A percentile compares a stretch with the other conserved stretches of the same genome.
phyloP scores from a whole-genome alignment of 1,140 invertebrate species.

The Drosophila willistoni region DNA sequence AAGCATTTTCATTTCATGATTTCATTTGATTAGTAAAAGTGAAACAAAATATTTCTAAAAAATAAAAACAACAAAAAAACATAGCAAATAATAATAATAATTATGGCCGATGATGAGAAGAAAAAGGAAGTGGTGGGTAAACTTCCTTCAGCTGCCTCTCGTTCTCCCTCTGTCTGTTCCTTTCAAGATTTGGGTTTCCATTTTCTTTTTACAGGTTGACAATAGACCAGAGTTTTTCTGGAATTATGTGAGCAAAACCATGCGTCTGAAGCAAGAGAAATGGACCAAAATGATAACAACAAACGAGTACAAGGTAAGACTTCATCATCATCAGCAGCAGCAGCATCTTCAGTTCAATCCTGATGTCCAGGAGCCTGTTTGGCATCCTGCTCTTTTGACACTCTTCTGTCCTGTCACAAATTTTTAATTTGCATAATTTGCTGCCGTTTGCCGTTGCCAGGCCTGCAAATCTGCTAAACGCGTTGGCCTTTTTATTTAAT shows the following conservation, averaged over 20 bases:
- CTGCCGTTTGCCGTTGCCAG: slow-evolving; percentile 5
- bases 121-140: slow-evolving; percentile 16
- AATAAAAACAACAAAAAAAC: neutral
- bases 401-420: slow-evolving; percentile 35
- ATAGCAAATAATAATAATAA: slow-evolving; percentile 56
- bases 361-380: neutral
- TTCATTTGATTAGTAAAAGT: neutral
- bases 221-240: slow-evolving; percentile 80
- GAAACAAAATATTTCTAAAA: neutral
- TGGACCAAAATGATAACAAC: slow-evolving; percentile 88
- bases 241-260: slow-evolving; percentile 84
- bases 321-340: neutral
- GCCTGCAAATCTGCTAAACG: slow-evolving; percentile 28
- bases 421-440: slow-evolving; percentile 59
- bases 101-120: slow-evolving; percentile 29
- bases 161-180: neutral
- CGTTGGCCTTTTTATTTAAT: slow-evolving; percentile 54
- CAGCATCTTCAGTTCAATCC: slow-evolving; percentile 23
- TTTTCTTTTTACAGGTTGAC: slow-evolving; percentile 47
- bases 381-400: slow-evolving; percentile 26
- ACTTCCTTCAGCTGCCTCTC: no score
- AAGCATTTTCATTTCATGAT: neutral
- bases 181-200: neutral
- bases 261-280: slow-evolving; percentile 88
- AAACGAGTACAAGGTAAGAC: slow-evolving; percentile 84